Evolutionary conservation across 2,888 invertebrate species (phyloP).

Genomic region (Drosophila histrio): DNA sequence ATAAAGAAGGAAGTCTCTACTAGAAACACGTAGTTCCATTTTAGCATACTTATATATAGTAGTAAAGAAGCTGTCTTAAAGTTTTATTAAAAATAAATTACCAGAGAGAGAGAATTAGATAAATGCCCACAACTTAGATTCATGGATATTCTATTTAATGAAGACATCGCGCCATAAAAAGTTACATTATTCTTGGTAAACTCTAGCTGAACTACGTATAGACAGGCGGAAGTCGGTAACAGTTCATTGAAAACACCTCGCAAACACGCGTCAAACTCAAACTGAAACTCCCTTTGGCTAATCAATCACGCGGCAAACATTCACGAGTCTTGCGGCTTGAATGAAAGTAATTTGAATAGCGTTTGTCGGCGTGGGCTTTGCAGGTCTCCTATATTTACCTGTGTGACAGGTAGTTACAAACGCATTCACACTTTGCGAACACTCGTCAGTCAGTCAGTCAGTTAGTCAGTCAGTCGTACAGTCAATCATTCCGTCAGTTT

Average conservation of each 20-base stretch:
- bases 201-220: conserved; percentile 10
- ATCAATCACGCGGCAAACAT: conserved; percentile 64
- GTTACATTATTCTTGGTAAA: background rate
- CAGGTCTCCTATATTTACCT: conserved; percentile 39
- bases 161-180: background rate
- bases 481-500: conserved; percentile 22
- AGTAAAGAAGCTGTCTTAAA: background rate
- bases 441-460: conserved; percentile 24
- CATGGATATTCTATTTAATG: background rate
- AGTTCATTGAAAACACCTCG: conserved; percentile 13
- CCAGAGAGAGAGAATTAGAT: too few relatives aligned
- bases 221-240: conserved; percentile 47
- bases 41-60: background rate
- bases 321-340: conserved; percentile 57
- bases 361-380: conserved; percentile 51
- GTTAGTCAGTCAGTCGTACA: conserved; percentile 28
- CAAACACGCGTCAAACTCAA: conserved; percentile 33
- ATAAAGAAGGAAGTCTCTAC: too few relatives aligned
- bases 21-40: too few relatives aligned
- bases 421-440: conserved; percentile 55
- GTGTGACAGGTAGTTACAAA: conserved; percentile 52
- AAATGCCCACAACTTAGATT: too few relatives aligned
- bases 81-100: background rate
- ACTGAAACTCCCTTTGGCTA: conserved; percentile 37
- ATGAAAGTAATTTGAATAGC: conserved; percentile 71